Evolutionary conservation across 1,140 invertebrate genomes (phyloP).

Genomic region (Orussus abietinus): DNA sequence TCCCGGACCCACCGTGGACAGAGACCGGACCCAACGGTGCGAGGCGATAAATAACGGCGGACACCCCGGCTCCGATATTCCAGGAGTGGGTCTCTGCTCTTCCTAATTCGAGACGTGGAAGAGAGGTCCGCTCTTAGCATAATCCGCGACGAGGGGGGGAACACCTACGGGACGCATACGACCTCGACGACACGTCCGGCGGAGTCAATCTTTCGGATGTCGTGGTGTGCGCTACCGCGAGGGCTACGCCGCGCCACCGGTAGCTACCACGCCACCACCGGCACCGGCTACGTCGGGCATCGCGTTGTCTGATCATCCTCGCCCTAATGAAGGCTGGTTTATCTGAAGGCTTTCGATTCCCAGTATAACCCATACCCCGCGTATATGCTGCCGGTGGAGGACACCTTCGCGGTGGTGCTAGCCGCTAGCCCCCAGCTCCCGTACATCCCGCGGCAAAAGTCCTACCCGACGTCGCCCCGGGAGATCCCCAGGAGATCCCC

Average conservation of each 20-base stretch:
- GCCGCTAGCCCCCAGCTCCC: slow-evolving; percentile 34
- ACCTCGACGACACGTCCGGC: slow-evolving; percentile 13
- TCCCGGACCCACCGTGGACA: too few relatives aligned
- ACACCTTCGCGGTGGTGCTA: slow-evolving; percentile 52
- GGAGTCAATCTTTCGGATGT: slow-evolving; percentile 32
- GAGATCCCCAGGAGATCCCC: too few relatives aligned
- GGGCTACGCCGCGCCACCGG: slow-evolving; percentile 17
- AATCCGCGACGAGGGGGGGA: slow-evolving; percentile 40
- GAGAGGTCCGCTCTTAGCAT: slow-evolving; percentile 47
- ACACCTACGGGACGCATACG: slow-evolving; percentile 2
- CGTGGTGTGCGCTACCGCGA: slow-evolving; percentile 18
- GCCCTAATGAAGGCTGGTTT: slow-evolving; percentile 55
- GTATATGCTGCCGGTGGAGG: slow-evolving; percentile 38
- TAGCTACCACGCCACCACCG: slow-evolving; percentile 16
- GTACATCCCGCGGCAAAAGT: slow-evolving; percentile 49
- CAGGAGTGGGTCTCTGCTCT: slow-evolving; percentile 13
- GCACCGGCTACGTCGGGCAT: slow-evolving; percentile 39
- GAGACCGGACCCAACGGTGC: too few relatives aligned
- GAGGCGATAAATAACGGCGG: too few relatives aligned
- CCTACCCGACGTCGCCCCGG: too few relatives aligned
- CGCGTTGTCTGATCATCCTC: slow-evolving; percentile 55
- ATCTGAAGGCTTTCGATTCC: slow-evolving; percentile 55
- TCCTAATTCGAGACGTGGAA: slow-evolving; percentile 41
- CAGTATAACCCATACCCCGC: slow-evolving; percentile 53
- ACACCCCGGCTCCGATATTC: too few relatives aligned